Base-by-base conservation (phyloP, 2,113 vertebrate species). In the Herpetotheres cachinnans region DNA sequence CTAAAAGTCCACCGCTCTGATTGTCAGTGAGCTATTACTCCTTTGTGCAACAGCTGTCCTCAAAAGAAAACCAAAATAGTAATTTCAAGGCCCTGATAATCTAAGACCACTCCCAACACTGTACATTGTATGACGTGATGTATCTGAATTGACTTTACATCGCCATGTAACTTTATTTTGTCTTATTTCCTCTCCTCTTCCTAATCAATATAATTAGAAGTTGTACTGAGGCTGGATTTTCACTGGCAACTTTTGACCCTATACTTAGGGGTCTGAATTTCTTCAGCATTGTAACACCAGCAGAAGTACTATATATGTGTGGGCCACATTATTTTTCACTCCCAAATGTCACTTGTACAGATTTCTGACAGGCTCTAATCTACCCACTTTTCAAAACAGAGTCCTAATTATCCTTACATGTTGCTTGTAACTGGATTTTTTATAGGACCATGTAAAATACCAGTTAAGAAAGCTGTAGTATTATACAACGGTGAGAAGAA, bases 391-490 rank as follows among this genome's bases (percentile, higher is more conserved):
- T 44, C 71, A 88, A 40, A 90, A 50, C 0, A 26, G 27, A 82
- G 9, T n/a, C 55, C 13, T 58, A 38, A 34, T 56, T 86, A 59
- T 61, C 62, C 58, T 71, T 25, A 34, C 1, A 0, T 47, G 7
- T 38, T 77, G 24, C 69, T 91, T 70, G 29, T 20, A 61, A 54
- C 55, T 10, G 36, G 30, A 56, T 54, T 93, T 36, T 87, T 91
- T 83, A 44, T 97, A 99, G 99, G 98, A 47, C 98, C 99, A 12
- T 99, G 99, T 89, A 97, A 93, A 67, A 96, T 99, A 77, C 92
- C 97, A 66, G 98, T 98, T 63, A 98, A 98, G 90, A 98, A 98
- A 98, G 99, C 98, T 13, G 99, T 98, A 4, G 99, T 99, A 34
- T 91, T 99, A 61, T 98, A 98, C 90, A 98, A 99, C 0, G 95